phyloP scores from a whole-genome alignment of 2,797 vertebrate genomes.

The Buceros bicornis region DNA sequence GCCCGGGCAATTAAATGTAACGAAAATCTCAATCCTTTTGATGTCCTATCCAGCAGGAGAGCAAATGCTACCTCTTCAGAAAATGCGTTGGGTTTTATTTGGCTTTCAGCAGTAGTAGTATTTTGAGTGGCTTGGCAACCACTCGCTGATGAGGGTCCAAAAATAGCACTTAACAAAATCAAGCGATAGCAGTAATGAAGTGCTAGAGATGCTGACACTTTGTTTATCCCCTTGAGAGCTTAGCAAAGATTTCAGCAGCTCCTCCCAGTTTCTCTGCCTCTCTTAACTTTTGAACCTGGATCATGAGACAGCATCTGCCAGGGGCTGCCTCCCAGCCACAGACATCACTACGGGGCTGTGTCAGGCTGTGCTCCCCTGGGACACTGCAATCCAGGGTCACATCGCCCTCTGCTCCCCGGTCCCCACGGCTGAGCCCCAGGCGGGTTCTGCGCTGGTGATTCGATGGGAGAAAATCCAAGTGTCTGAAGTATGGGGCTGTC shows the following conservation, averaged over 20 bases:
- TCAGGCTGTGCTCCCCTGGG: background rate
- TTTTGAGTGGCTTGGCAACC: constrained; percentile 22
- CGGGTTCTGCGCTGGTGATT: fast-evolving
- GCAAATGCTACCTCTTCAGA: background rate
- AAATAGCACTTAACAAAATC: constrained; percentile 26
- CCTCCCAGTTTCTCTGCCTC: background rate
- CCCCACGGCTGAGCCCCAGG: background rate
- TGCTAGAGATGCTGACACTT: background rate
- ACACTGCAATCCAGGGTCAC: background rate
- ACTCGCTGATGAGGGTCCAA: background rate
- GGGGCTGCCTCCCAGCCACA: background rate
- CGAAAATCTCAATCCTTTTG: background rate
- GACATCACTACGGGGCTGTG: background rate
- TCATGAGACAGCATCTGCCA: background rate
- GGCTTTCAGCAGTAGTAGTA: background rate
- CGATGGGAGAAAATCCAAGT: background rate
- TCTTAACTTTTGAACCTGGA: background rate
- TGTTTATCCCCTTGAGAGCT: background rate
- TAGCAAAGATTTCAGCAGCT: background rate
- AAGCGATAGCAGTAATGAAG: background rate
- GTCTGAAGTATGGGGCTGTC: background rate
- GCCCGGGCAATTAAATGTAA: background rate
- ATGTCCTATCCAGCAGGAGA: background rate
- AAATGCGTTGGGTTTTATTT: constrained; percentile 4
- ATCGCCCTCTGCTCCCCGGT: fast-evolving